Percentiles rank a stretch among this genome's conserved stretches.
These are phyloP conservation scores for Thalassoma bifasciatum DNA, from an alignment of 2,113 vertebrate species.

Conservation along the genomic window DNA sequence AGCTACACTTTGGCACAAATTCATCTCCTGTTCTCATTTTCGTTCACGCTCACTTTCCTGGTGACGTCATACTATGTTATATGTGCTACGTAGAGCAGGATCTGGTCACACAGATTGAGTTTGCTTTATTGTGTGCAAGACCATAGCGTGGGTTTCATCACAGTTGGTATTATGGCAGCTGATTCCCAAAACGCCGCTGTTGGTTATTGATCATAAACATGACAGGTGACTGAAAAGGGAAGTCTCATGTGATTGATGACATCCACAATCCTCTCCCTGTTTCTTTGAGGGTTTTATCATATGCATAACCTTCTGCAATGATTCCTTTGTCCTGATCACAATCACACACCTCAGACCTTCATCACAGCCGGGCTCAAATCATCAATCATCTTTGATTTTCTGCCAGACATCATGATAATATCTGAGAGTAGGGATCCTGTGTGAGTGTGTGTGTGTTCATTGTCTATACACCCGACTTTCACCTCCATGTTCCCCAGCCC, in stretches of 20 bases:
- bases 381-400: constrained; percentile 83
- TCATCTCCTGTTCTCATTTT: no score
- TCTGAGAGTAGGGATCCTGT: constrained; percentile 31
- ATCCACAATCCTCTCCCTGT: constrained; percentile 39
- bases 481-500: constrained; percentile 30
- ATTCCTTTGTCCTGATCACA: constrained; percentile 70
- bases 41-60: no score
- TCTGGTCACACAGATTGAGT: no score
- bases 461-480: neutral
- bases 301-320: constrained; percentile 64
- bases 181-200: constrained; percentile 28
- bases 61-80: no score
- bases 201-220: constrained; percentile 42
- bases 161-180: constrained; percentile 6
- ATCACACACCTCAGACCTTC: constrained; percentile 73
- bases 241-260: constrained; percentile 67
- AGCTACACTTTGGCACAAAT: no score
- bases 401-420: constrained; percentile 70
- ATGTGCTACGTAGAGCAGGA: no score
- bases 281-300: constrained; percentile 18
- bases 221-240: constrained; percentile 44
- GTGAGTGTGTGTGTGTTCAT: constrained; percentile 26
- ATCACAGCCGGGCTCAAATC: constrained; percentile 61
- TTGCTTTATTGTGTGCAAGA: neutral
- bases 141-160: neutral